These are phyloP conservation scores for Jaculus jaculus DNA, from an alignment of 2,113 vertebrate species.

Conservation along the genomic window DNA sequence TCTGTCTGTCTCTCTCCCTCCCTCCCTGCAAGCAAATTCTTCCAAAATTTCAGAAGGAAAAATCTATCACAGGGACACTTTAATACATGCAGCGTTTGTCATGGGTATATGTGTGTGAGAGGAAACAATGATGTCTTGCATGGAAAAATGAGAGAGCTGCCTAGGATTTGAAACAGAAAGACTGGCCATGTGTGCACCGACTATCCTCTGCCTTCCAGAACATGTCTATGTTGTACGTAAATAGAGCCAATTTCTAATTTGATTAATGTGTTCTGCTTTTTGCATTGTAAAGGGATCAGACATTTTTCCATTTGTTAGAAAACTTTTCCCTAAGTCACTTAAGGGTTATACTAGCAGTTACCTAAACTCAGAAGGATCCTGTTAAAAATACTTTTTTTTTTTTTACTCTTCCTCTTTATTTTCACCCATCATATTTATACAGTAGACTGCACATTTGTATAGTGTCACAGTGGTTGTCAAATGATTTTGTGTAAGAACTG, in stretches of 20 bases:
- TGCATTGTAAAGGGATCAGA: slow-evolving; percentile 4
- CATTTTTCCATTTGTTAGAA: not conserved
- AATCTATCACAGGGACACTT: slow-evolving; percentile 6
- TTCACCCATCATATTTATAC: not conserved
- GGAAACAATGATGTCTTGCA: slow-evolving; percentile 8
- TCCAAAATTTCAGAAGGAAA: slow-evolving; percentile 47
- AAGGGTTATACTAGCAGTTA: not conserved
- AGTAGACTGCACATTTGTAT: not conserved
- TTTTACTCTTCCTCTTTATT: not conserved
- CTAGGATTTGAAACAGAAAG: slow-evolving; percentile 8
- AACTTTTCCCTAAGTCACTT: not conserved
- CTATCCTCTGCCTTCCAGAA: not conserved
- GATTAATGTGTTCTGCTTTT: slow-evolving; percentile 4
- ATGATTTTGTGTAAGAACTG: not conserved
- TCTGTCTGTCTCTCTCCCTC: not conserved
- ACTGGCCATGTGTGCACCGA: not conserved
- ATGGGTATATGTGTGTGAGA: not conserved
- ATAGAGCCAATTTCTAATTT: not conserved
- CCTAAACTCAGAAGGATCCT: not conserved
- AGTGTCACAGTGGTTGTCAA: not conserved
- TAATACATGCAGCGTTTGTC: slow-evolving; percentile 24
- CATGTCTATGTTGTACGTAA: not conserved
- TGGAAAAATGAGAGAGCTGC: slow-evolving; percentile 30
- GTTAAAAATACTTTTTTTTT: slow-evolving; percentile 46
- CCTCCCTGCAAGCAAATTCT: not conserved